Evolutionary conservation across 2,797 vertebrate genomes (phyloP).

Genomic region (Lerista edwardsae): DNA sequence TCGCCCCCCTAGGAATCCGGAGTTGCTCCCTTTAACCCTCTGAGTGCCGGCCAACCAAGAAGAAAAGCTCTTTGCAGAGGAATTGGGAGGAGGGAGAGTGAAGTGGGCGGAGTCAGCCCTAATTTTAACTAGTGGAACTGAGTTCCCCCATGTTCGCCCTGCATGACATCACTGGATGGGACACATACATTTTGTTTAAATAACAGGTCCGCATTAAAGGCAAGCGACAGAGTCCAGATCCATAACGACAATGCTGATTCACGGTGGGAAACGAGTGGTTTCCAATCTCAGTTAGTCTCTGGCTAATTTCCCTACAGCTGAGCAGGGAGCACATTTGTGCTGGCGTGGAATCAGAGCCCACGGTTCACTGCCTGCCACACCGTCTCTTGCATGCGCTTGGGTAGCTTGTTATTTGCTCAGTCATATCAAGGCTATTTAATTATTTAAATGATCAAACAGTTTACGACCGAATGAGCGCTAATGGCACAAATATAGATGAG

Average conservation of each 20-base stretch:
- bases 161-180: too few species aligned
- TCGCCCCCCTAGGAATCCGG: too few species aligned
- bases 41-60: too few species aligned
- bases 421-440: slow-evolving; percentile 28
- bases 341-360: neutral
- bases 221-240: neutral
- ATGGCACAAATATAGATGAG: slow-evolving; percentile 33
- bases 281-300: neutral
- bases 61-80: too few species aligned
- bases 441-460: slow-evolving; percentile 45
- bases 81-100: too few species aligned
- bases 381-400: neutral
- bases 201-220: neutral
- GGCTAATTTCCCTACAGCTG: neutral
- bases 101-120: too few species aligned
- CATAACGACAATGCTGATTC: neutral
- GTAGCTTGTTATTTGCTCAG: slow-evolving; percentile 19
- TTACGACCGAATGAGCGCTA: slow-evolving; percentile 31
- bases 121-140: too few species aligned
- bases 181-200: neutral
- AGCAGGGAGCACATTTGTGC: neutral
- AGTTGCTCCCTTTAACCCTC: too few species aligned
- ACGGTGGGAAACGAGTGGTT: neutral
- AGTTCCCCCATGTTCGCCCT: too few species aligned
- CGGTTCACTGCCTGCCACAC: neutral